These are phyloP conservation scores for Antigone vipio DNA, from an alignment of 2,113 vertebrate species.

Conservation along the genomic window DNA sequence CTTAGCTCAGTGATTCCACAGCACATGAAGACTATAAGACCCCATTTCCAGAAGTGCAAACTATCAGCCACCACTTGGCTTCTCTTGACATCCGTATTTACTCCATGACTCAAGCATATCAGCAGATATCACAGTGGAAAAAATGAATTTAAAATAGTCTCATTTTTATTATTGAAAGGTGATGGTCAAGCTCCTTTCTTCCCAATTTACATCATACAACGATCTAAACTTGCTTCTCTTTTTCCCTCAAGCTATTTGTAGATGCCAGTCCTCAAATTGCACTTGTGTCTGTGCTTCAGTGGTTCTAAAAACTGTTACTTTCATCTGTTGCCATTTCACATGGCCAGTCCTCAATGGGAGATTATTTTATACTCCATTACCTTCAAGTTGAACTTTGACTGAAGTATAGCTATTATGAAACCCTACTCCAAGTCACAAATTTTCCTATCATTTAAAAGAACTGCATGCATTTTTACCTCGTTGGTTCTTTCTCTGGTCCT, in stretches of 20 bases:
- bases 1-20: not conserved
- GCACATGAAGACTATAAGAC: not conserved
- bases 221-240: not conserved
- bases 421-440: constrained; percentile 46
- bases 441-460: constrained; percentile 62
- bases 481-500: not conserved
- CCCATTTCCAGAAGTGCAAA: not conserved
- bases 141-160: not conserved
- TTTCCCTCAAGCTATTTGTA: not conserved
- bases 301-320: constrained; percentile 57
- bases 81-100: not conserved
- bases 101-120: not conserved
- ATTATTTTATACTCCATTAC: constrained; percentile 75
- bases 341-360: constrained; percentile 38
- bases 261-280: constrained; percentile 34
- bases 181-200: not conserved
- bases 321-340: constrained; percentile 62
- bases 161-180: constrained; percentile 1
- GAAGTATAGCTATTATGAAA: constrained; percentile 61
- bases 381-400: constrained; percentile 67
- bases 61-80: not conserved
- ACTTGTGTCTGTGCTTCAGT: constrained; percentile 27
- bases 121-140: not conserved
- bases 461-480: not conserved
- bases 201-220: not conserved